Conservation (phyloP, 2,113 vertebrate genomes). For the Damaliscus lunatus region DNA sequence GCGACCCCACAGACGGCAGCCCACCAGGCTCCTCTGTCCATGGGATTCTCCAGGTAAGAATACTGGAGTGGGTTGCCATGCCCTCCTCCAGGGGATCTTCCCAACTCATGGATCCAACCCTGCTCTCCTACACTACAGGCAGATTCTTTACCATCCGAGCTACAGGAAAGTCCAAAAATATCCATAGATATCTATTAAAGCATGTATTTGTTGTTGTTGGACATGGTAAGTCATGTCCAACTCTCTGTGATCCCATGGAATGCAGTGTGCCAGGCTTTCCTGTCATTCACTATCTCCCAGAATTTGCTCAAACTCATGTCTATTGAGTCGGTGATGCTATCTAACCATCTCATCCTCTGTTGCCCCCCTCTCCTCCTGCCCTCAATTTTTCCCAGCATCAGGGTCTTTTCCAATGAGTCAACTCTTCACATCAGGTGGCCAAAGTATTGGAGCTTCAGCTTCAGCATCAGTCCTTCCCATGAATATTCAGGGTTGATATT, state of each 20-base stretch:
- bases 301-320: background rate
- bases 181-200: background rate
- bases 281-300: background rate
- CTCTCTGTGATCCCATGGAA: background rate
- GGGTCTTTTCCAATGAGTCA: background rate
- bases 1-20: rapidly evolving
- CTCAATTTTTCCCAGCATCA: background rate
- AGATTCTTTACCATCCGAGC: background rate
- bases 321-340: background rate
- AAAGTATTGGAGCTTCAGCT: background rate
- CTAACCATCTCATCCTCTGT: background rate
- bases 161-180: background rate
- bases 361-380: background rate
- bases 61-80: background rate
- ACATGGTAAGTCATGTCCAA: background rate
- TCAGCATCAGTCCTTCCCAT: background rate
- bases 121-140: background rate
- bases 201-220: background rate
- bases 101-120: background rate
- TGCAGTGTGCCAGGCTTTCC: background rate
- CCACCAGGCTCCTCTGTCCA: background rate
- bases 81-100: background rate
- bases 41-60: background rate
- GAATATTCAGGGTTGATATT: background rate
- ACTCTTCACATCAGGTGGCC: background rate